phyloP scores from a whole-genome alignment of 2,888 invertebrate species.

The Agapetus fuscipes region DNA sequence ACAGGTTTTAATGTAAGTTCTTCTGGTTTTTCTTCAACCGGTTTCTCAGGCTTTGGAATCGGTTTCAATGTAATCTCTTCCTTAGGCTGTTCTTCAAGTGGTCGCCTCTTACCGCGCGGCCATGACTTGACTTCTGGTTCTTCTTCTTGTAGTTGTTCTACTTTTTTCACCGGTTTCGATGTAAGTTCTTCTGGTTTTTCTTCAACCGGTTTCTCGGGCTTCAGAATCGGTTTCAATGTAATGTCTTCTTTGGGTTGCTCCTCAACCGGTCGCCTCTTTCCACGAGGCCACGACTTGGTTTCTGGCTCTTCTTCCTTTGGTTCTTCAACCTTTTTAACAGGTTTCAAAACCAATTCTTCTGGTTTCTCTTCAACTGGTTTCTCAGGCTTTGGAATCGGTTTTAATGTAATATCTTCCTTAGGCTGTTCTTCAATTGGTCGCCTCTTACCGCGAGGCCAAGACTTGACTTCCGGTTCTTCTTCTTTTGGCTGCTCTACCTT shows the following conservation, averaged over 20 bases:
- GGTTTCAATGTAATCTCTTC: slow-evolving; percentile 15
- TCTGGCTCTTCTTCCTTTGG: slow-evolving; percentile 8
- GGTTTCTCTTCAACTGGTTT: slow-evolving; percentile 27
- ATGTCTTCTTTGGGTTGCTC: slow-evolving; percentile 28
- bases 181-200: slow-evolving; percentile 24
- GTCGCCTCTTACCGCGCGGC: slow-evolving; percentile 29
- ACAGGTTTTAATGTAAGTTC: slow-evolving; percentile 16
- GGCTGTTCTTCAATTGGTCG: slow-evolving; percentile 26
- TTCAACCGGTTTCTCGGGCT: slow-evolving; percentile 11
- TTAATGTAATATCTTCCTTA: slow-evolving; percentile 24
- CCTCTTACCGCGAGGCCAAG: slow-evolving; percentile 28
- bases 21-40: slow-evolving; percentile 24
- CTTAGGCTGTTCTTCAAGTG: slow-evolving; percentile 31
- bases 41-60: too few relatives aligned
- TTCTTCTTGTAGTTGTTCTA: slow-evolving; percentile 25
- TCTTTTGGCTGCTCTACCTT: slow-evolving; percentile 21
- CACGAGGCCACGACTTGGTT: slow-evolving; percentile 27
- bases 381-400: slow-evolving; percentile 25
- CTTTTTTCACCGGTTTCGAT: slow-evolving; percentile 26
- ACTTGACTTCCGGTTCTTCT: slow-evolving; percentile 20
- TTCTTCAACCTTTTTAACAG: neutral
- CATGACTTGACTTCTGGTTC: slow-evolving; percentile 24
- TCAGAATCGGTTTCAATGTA: slow-evolving; percentile 26
- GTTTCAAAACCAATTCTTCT: slow-evolving; percentile 23
- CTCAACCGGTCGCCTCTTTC: slow-evolving; percentile 26